A percentile compares a stretch with the other conserved stretches of the same genome.
Evolutionary conservation across 2,888 invertebrate species (phyloP).

Genomic region (Meta bourneti): DNA sequence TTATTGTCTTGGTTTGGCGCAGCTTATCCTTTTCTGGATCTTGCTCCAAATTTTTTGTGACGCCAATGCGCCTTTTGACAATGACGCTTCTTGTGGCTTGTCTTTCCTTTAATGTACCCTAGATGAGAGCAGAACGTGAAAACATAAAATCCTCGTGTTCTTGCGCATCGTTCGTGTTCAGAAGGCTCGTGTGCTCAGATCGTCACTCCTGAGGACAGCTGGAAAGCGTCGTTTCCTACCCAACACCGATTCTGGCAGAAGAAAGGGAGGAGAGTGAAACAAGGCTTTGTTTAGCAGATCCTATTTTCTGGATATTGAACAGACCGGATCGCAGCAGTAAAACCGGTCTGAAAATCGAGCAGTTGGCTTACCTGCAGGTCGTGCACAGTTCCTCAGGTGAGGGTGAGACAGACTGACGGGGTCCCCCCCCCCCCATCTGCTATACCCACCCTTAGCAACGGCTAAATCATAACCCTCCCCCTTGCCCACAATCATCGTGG

Average conservation of each 20-base stretch:
- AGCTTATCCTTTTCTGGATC: too few species aligned
- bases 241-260: neutral
- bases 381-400: conserved; percentile 21
- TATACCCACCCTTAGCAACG: neutral
- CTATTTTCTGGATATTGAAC: conserved; percentile 30
- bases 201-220: neutral
- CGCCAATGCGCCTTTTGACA: too few species aligned
- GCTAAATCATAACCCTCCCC: neutral
- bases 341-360: conserved; percentile 61
- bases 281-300: conserved; percentile 36
- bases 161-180: too few species aligned
- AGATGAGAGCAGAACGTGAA: too few species aligned
- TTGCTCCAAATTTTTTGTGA: too few species aligned
- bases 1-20: too few species aligned
- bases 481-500: neutral
- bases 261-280: neutral
- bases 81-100: too few species aligned
- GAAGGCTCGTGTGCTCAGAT: too few species aligned
- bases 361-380: conserved; percentile 55
- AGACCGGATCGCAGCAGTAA: conserved; percentile 48
- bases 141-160: too few species aligned
- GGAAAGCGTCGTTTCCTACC: neutral
- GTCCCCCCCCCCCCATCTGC: neutral
- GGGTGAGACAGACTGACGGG: neutral
- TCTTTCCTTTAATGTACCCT: too few species aligned